Conservation (phyloP, 92 coral and sea anemone species). For the Desmophyllum pertusum region DNA sequence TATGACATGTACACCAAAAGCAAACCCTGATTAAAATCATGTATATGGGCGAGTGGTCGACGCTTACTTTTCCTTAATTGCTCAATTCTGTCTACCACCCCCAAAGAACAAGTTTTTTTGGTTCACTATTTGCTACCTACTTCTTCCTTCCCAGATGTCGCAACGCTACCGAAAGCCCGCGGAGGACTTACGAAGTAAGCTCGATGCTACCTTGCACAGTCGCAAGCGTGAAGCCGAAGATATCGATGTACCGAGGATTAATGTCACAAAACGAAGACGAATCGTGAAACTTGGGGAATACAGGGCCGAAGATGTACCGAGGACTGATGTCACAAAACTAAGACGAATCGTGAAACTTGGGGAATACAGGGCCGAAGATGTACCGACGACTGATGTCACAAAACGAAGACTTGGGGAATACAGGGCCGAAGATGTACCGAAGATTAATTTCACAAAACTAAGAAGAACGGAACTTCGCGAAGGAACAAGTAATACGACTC, state of each 20-base stretch:
- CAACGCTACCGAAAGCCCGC: background rate
- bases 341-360: background rate
- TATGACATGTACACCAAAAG: no score
- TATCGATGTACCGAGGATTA: background rate
- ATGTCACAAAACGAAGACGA: background rate
- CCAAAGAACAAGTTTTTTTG: background rate
- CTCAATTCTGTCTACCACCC: background rate
- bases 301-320: background rate
- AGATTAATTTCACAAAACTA: background rate
- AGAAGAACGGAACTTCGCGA: background rate
- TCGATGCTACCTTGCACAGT: background rate
- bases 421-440: background rate
- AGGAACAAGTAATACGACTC: background rate
- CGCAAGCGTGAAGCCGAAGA: no score
- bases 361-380: background rate
- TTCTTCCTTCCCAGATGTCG: slow-evolving; percentile 13
- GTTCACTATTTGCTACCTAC: no score
- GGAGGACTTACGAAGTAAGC: background rate
- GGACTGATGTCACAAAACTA: background rate
- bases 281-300: background rate
- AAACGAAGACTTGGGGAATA: background rate
- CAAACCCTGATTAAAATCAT: no score
- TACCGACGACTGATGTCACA: background rate
- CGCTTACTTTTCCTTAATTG: no score
- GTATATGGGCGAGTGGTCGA: no score